Conservation (phyloP, 2,888 invertebrate genomes). For the Stenchaetothrips biformis region DNA sequence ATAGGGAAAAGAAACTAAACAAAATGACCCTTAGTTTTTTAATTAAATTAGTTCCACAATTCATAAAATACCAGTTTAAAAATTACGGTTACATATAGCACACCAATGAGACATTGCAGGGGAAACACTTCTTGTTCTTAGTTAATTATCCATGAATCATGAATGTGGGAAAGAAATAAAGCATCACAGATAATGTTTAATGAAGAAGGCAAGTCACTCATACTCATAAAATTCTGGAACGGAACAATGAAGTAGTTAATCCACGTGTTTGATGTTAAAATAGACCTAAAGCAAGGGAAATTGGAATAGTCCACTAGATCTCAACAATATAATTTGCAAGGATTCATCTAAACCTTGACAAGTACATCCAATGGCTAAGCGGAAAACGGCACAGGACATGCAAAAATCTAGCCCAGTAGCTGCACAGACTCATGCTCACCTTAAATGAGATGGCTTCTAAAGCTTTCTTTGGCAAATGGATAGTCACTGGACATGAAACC, state of each 20-base stretch:
- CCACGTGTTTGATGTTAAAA: too few species aligned
- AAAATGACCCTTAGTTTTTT: not conserved
- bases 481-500: conserved; percentile 10
- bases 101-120: not conserved
- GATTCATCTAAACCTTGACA: too few species aligned
- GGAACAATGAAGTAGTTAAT: too few species aligned
- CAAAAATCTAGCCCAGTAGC: too few species aligned
- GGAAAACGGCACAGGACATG: too few species aligned
- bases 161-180: not conserved
- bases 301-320: too few species aligned
- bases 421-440: too few species aligned
- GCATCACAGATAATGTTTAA: conserved; percentile 19
- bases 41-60: not conserved
- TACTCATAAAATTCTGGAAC: too few species aligned
- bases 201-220: not conserved
- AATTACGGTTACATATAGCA: not conserved
- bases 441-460: conserved; percentile 9
- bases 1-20: not conserved
- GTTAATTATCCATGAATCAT: not conserved
- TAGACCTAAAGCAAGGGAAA: too few species aligned
- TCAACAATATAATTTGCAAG: too few species aligned
- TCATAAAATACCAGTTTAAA: not conserved
- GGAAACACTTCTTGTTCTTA: not conserved
- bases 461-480: conserved; percentile 11
- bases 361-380: too few species aligned